Percentiles rank a stretch among this genome's conserved stretches.
Evolutionary conservation across 1,140 invertebrate species (phyloP).

Genomic region (Asobara japonica): DNA sequence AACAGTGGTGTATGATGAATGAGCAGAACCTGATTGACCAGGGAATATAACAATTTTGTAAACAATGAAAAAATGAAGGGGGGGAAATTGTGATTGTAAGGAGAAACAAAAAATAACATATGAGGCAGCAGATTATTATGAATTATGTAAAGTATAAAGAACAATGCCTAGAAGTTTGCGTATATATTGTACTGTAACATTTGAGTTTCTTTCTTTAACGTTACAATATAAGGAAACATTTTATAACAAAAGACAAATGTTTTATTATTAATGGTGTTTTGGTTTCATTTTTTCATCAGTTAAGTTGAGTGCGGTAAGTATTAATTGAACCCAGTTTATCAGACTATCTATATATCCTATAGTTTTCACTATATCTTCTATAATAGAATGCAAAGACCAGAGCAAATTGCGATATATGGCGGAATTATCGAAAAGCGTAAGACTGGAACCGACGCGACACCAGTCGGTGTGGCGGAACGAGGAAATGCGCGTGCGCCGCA

Average conservation of each 20-base stretch:
- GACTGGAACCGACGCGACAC: too few species aligned
- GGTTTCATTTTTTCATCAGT: too few species aligned
- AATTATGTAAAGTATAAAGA: conserved; percentile 57
- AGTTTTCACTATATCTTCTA: too few species aligned
- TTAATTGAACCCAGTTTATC: too few species aligned
- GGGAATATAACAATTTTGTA: conserved; percentile 47
- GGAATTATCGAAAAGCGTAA: too few species aligned
- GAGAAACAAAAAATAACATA: conserved; percentile 26
- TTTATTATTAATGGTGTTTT: too few species aligned
- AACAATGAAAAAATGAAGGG: conserved; percentile 38
- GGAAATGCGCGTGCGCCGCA: too few species aligned
- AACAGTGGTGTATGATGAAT: conserved; percentile 37
- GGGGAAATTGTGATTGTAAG: conserved; percentile 3
- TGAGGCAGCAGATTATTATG: conserved; percentile 46
- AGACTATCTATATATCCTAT: too few species aligned
- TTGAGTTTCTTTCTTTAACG: conserved; percentile 50
- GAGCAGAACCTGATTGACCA: conserved; percentile 45
- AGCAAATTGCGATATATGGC: too few species aligned
- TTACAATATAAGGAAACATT: conserved; percentile 66
- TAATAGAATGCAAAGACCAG: too few species aligned
- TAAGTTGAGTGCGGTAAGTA: too few species aligned
- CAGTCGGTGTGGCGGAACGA: too few species aligned
- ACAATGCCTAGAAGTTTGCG: conserved; percentile 62
- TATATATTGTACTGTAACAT: conserved; percentile 63
- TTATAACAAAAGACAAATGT: conserved; percentile 54